Base-by-base conservation (phyloP, 2,888 invertebrate species). In the Ichneumoninae sp. region DNA sequence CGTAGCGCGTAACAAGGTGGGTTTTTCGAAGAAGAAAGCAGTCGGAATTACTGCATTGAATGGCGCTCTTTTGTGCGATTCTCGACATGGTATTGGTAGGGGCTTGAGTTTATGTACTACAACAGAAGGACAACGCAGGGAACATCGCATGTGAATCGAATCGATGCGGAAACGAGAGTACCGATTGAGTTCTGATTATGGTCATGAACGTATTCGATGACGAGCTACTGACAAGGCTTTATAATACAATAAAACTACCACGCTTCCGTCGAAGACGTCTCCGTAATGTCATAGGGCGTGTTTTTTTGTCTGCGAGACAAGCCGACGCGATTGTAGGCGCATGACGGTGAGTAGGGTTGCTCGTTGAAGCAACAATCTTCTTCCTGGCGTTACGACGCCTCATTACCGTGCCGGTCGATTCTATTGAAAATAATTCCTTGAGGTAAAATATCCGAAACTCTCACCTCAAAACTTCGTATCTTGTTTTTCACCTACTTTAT, bases 361-460 rank as follows among this genome's bases (percentile, higher is more conserved):
- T 26, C 57, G 52, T 26, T 22, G 57, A 22, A 57, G 57, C 22
- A 22, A 57, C 57, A 57, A 13, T 57, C 50, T 40, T 50, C 77
- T 83, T 83, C 78, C 83, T 57, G 68, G 30, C 63, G 57, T 78
- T 71, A 78, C 68, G 78, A 30, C 30, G 36, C 19, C 77, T 83
- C 52, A 69, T 83, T 83, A 83, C 40, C 77, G 36, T 68, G 73
- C 73, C 40, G 68, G n/a, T 75, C 68, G 57, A 47, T 50, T 6
- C 8, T 60, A 13, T 7, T 68, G 33, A 69, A 66, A 50, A 36
- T 60, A 68, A 75, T 68, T 22, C 13, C 57, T 57, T 57, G 3
- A 26, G 26, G 13, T 8, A 22, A 3, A 54, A 54, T 7, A 7
- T 19, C n/a, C 52, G 52, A 52, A 1, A 6, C 0, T 52, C 19